Evolutionary conservation across 1,140 invertebrate genomes (phyloP).

Genomic region (Atta colombica): DNA sequence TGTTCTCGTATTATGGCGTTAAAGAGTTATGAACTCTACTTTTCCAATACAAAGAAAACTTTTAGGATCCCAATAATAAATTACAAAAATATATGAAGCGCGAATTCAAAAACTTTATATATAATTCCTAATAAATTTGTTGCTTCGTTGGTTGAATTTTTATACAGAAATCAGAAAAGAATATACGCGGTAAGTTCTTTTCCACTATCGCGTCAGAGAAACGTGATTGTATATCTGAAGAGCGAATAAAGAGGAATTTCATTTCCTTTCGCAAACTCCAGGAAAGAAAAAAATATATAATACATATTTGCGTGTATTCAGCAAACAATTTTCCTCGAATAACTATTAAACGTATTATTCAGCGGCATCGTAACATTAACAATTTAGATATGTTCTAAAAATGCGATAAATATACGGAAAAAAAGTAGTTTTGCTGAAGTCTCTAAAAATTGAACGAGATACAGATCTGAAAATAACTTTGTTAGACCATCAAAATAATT

Average conservation of each 20-base stretch:
- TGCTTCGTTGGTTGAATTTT: not conserved
- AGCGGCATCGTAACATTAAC: slow-evolving; percentile 18
- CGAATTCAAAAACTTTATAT: slow-evolving; percentile 3
- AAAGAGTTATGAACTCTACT: not conserved
- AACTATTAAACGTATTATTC: slow-evolving; percentile 31
- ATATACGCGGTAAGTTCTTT: slow-evolving; percentile 45
- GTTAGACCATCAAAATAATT: not conserved
- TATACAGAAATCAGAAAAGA: not conserved
- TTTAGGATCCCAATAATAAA: not conserved
- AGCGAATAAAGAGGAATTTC: slow-evolving; percentile 73
- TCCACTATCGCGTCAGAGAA: slow-evolving; percentile 49
- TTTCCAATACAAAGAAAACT: not conserved
- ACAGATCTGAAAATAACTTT: not conserved
- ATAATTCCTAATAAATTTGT: slow-evolving; percentile 17
- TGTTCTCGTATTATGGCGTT: too few relatives aligned
- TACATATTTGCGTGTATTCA: slow-evolving; percentile 40
- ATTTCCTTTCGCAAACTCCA: slow-evolving; percentile 70
- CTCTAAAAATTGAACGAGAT: not conserved
- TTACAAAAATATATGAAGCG: not conserved
- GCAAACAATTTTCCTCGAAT: slow-evolving; percentile 62
- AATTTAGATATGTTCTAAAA: slow-evolving; percentile 4
- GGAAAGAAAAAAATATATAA: slow-evolving; percentile 41
- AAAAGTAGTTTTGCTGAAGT: not conserved
- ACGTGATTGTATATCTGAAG: slow-evolving; percentile 70
- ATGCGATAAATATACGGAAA: not conserved